A percentile compares a stretch with the other conserved stretches of the same genome.
Conservation (phyloP, 1,140 invertebrate species). For the Hirudo medicinalis region DNA sequence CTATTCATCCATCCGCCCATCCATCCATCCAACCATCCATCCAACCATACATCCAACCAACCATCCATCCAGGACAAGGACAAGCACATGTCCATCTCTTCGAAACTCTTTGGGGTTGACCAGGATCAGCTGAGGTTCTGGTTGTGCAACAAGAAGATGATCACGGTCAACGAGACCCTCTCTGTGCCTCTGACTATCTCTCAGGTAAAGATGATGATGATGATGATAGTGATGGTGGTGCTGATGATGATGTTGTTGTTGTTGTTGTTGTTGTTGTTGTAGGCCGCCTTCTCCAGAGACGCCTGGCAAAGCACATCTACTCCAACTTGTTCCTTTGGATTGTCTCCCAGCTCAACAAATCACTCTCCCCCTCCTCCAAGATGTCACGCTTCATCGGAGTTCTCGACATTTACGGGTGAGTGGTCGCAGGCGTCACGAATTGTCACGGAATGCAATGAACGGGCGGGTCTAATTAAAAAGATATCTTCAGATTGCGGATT, state of each 20-base stretch:
- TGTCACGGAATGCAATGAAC: no score
- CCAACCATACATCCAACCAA: no score
- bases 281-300: slow-evolving; percentile 70
- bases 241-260: background rate
- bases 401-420: slow-evolving; percentile 16
- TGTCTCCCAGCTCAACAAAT: slow-evolving; percentile 65
- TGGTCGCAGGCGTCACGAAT: background rate
- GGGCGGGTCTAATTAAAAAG: no score
- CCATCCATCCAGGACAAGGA: slow-evolving; percentile 16
- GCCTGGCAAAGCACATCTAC: slow-evolving; percentile 92
- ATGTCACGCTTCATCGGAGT: slow-evolving; percentile 14
- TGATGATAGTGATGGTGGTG: no score
- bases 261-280: background rate
- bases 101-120: slow-evolving; percentile 61
- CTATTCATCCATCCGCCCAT: no score
- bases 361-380: slow-evolving; percentile 30
- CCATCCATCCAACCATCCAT: no score
- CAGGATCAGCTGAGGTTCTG: slow-evolving; percentile 62
- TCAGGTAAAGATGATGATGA: slow-evolving; percentile 25
- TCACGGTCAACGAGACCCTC: slow-evolving; percentile 67
- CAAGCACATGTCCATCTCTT: slow-evolving; percentile 26
- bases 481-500: no score
- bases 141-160: slow-evolving; percentile 75
- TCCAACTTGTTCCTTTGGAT: slow-evolving; percentile 87
- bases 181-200: slow-evolving; percentile 56